Conservation (phyloP, 2,113 vertebrate genomes). For the Toxotes chatareus region DNA sequence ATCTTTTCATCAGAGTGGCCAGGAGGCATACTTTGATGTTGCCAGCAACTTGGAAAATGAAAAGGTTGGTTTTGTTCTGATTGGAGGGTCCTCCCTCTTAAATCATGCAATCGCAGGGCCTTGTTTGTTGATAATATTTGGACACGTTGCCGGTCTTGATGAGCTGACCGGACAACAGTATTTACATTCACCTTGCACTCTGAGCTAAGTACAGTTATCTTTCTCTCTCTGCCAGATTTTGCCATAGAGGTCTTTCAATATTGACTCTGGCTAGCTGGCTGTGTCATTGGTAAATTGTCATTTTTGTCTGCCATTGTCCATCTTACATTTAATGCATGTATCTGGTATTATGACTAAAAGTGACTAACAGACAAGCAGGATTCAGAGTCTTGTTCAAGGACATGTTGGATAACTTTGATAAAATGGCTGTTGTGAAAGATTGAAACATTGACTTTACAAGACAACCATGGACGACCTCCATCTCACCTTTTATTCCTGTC, state of each 20-base stretch:
- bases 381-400: constrained; percentile 37
- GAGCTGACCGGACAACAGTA: constrained; percentile 11
- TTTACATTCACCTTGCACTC: constrained; percentile 31
- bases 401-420: not conserved
- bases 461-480: constrained; percentile 17
- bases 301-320: constrained; percentile 9
- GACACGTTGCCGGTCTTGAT: constrained; percentile 24
- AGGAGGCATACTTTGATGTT: constrained; percentile 41
- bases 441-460: constrained; percentile 40
- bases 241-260: constrained; percentile 1
- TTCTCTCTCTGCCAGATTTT: constrained; percentile 12
- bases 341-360: constrained; percentile 13
- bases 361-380: not conserved
- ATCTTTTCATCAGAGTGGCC: constrained; percentile 47
- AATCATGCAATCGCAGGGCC: constrained; percentile 38
- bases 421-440: constrained; percentile 20
- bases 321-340: constrained; percentile 19
- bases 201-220: not conserved
- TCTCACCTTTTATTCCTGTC: constrained; percentile 24
- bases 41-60: constrained; percentile 34
- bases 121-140: constrained; percentile 53
- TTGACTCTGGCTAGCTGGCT: not conserved
- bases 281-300: constrained; percentile 30
- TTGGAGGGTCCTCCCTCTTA: constrained; percentile 41
- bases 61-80: constrained; percentile 45